Percentiles rank a stretch among this genome's conserved stretches.
These are phyloP conservation scores for Trimorus sp. DNA, from an alignment of 2,888 invertebrate species.

Conservation along the genomic window DNA sequence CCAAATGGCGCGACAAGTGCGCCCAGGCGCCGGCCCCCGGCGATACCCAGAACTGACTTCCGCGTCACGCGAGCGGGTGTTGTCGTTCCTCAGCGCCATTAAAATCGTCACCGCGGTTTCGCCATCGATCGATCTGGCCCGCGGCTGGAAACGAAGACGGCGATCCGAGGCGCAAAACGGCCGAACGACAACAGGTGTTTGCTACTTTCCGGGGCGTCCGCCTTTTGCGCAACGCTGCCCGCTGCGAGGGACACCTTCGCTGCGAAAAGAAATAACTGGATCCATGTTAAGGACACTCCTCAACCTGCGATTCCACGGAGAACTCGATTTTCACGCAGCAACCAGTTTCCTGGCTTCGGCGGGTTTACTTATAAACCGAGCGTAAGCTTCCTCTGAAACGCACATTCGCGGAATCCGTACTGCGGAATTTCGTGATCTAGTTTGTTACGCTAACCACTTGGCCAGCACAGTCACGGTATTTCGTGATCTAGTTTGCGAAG, in stretches of 20 bases:
- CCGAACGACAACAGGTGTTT: conserved; percentile 71
- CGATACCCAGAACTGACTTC: conserved; percentile 1
- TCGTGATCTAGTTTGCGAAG: no score
- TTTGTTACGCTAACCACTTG: no score
- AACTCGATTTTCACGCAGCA: no score
- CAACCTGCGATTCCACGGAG: no score
- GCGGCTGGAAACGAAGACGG: conserved; percentile 38
- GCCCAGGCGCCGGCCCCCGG: neutral
- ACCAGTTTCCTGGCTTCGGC: no score
- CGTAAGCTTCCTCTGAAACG: no score
- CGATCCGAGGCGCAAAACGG: conserved; percentile 40
- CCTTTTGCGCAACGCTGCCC: conserved; percentile 9
- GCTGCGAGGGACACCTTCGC: neutral
- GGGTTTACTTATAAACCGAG: no score
- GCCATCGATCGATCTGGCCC: conserved; percentile 56
- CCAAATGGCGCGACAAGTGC: neutral
- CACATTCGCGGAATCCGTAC: no score
- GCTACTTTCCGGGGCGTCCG: conserved; percentile 55
- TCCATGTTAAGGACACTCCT: no score
- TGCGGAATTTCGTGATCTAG: no score
- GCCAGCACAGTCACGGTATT: no score
- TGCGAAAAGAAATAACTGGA: no score
- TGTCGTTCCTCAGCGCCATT: conserved; percentile 32
- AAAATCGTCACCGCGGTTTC: conserved; percentile 51
- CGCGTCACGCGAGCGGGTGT: conserved; percentile 5